These are phyloP conservation scores for Amphiura filiformis DNA, from an alignment of 35 echinoderm and acorn worm genomes.

Conservation along the genomic window DNA sequence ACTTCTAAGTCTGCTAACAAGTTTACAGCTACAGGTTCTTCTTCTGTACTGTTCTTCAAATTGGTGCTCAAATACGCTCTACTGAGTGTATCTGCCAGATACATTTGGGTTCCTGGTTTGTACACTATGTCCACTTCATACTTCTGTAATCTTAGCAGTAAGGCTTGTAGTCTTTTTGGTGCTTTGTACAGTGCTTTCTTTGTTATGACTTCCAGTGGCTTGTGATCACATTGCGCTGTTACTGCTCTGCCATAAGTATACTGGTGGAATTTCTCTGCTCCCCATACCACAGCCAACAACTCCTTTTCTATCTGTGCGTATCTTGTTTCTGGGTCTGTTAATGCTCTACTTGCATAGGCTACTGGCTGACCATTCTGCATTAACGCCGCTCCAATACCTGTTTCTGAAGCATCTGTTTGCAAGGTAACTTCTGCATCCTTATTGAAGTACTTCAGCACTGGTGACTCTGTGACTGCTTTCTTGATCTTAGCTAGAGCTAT, in stretches of 20 bases:
- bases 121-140: constrained; percentile 51
- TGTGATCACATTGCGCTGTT: constrained; percentile 56
- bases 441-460: too few relatives aligned
- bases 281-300: constrained; percentile 51
- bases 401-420: constrained; percentile 48
- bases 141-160: constrained; percentile 54
- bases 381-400: constrained; percentile 36
- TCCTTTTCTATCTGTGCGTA: constrained; percentile 52
- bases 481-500: constrained; percentile 11
- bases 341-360: constrained; percentile 27
- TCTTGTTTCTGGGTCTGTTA: constrained; percentile 29
- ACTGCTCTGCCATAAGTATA: constrained; percentile 57
- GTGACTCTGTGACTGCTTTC: constrained; percentile 36
- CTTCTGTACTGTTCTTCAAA: background rate
- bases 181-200: constrained; percentile 52
- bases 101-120: constrained; percentile 68
- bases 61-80: constrained; percentile 44
- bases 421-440: constrained; percentile 18
- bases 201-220: constrained; percentile 57
- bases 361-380: constrained; percentile 26
- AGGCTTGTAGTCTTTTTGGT: constrained; percentile 62
- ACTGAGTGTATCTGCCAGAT: constrained; percentile 70
- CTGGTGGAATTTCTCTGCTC: constrained; percentile 45
- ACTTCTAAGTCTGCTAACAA: constrained; percentile 39
- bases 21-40: constrained; percentile 43